Evolutionary conservation across 2,888 invertebrate species (phyloP).

Genomic region (Corythucha ciliata): DNA sequence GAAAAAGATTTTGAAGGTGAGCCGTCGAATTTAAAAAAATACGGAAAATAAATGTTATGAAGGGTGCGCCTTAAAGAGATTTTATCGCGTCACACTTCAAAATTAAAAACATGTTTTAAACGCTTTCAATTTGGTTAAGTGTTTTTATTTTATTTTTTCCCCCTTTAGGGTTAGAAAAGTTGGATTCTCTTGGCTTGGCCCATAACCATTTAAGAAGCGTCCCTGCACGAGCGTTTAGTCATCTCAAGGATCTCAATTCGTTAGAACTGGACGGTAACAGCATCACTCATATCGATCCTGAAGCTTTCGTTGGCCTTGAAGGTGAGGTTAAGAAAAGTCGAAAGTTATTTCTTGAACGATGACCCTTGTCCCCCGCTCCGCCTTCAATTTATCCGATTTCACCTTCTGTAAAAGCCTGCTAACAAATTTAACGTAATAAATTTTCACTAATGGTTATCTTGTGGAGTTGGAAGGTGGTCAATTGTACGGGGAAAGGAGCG

Average conservation of each 20-base stretch:
- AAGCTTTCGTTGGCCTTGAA: conserved; percentile 79
- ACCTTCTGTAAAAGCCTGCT: no score
- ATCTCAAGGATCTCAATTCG: conserved; percentile 70
- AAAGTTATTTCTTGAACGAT: no score
- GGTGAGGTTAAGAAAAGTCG: no score
- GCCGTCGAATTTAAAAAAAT: conserved; percentile 19
- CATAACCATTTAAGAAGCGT: conserved; percentile 73
- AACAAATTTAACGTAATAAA: no score
- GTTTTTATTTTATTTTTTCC: conserved; percentile 13
- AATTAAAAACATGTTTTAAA: background rate
- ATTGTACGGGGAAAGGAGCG: no score
- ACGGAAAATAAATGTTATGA: background rate
- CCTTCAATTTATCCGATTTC: no score
- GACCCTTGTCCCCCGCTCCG: no score
- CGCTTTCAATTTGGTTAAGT: background rate
- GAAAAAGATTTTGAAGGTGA: conserved; percentile 81
- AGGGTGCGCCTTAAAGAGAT: background rate
- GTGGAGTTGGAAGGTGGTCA: no score
- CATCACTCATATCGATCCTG: conserved; percentile 69
- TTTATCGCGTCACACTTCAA: background rate
- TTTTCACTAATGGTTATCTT: no score
- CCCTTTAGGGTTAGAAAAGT: conserved; percentile 58
- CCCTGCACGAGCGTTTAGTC: conserved; percentile 72
- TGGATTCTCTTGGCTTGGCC: conserved; percentile 76
- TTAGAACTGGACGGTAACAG: conserved; percentile 80